Base-by-base conservation (phyloP, 1,140 invertebrate species). In the Camponotus pennsylvanicus region DNA sequence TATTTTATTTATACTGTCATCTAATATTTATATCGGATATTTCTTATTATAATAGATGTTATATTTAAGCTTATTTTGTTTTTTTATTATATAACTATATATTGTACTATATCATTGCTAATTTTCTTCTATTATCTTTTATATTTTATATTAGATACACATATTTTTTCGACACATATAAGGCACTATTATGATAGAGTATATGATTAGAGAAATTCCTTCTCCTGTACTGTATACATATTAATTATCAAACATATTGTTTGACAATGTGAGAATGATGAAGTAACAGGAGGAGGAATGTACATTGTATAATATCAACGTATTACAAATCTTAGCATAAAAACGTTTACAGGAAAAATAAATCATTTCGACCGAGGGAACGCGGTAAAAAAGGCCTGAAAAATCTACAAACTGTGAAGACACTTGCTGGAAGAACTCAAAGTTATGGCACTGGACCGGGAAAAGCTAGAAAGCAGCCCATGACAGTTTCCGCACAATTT, bases 401-500 rank as follows among this genome's bases (percentile, higher is more conserved):
- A 94, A 98, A 98, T 95, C 95, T 99, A 42, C 97, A 98, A 95
- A 98, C 98, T 70, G 97, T 99, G 13, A 99, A 99, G 95, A 98
- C 97, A 0, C 95, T 99, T 9, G 98, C 98, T 7, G 97, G 97
- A 3, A 95, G 97, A 52, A 97, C 97, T 8, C 96, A 96, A 37
- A 95, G 96, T 87, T 95, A 95, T 42, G 94, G 95, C 0, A 93
- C 94, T 4, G 93, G 95, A 83, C 95, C 96, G 0, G 96, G 97
- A n/a, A 98, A 98, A 93, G 96, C 97, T 0, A 95, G 97, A 42
- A 98, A 98, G 95, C 98, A 98, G 91, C 98, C 98, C 11, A 97
- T 98, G 89, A 99, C 98, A 1, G 98, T 99, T 1, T 98, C 98
- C 0, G 98, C 98, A 3, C 98, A 99, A 95, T 99, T 99, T 94